A percentile compares a stretch with the other conserved stretches of the same genome.
Evolutionary conservation across 1,140 invertebrate genomes (phyloP).

Genomic region (Hyles vespertilio): DNA sequence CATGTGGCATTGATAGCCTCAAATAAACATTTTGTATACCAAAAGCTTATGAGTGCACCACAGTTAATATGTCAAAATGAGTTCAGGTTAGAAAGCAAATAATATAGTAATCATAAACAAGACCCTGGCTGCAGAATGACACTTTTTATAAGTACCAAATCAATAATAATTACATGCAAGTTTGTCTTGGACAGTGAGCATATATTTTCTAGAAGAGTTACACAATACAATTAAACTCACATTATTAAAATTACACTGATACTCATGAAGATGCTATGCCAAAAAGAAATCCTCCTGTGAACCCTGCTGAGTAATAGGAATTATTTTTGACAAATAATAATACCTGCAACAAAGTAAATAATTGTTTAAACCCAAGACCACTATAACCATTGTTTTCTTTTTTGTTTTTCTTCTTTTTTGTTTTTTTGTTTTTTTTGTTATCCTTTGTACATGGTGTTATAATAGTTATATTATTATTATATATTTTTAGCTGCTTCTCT

Average conservation of each 20-base stretch:
- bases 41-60: not conserved
- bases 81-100: not conserved
- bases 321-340: constrained; percentile 84
- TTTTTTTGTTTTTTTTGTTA: too few relatives aligned
- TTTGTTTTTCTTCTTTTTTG: too few relatives aligned
- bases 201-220: not conserved
- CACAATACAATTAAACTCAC: constrained; percentile 16
- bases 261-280: constrained; percentile 79
- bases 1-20: too few relatives aligned
- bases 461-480: too few relatives aligned
- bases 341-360: constrained; percentile 80
- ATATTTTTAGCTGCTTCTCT: too few relatives aligned
- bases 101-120: not conserved
- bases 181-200: not conserved
- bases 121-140: not conserved
- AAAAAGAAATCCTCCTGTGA: constrained; percentile 90
- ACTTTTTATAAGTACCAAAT: not conserved
- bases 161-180: too few relatives aligned
- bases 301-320: constrained; percentile 86
- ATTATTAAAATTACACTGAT: constrained; percentile 26
- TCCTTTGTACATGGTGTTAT: too few relatives aligned
- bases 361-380: too few relatives aligned
- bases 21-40: too few relatives aligned
- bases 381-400: too few relatives aligned
- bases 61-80: not conserved